phyloP scores from a whole-genome alignment of 2,888 invertebrate species.

The Pollenia griseotomentosa region DNA sequence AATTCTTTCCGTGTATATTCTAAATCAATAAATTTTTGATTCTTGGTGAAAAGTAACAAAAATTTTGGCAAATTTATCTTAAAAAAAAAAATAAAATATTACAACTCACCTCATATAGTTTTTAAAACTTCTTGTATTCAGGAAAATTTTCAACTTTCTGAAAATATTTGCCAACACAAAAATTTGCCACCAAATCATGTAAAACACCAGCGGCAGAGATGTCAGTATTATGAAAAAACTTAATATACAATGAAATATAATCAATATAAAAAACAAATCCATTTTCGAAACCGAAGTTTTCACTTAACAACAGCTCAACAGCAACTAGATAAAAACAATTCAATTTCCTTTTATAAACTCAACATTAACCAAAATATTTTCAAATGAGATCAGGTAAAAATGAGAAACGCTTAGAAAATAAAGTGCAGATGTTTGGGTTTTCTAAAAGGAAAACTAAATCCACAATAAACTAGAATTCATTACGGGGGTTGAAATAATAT shows the following conservation, averaged over 20 bases:
- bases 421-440: neutral
- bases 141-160: neutral
- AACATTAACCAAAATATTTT: too few relatives aligned
- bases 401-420: neutral
- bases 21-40: too few relatives aligned
- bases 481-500: too few relatives aligned
- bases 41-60: too few relatives aligned
- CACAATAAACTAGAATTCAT: too few relatives aligned
- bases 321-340: neutral
- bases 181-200: constrained; percentile 23
- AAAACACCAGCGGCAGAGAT: neutral
- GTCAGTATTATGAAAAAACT: neutral
- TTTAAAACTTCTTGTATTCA: constrained; percentile 32
- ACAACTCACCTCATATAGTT: constrained; percentile 34
- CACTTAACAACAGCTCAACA: neutral
- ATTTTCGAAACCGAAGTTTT: neutral
- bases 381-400: neutral
- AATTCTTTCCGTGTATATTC: too few relatives aligned
- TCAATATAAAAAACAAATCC: neutral
- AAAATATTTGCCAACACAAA: neutral
- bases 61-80: too few relatives aligned
- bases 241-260: too few relatives aligned
- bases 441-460: neutral
- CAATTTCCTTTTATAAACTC: too few relatives aligned
- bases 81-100: neutral